phyloP scores from a whole-genome alignment of 2,888 invertebrate species.

The Cheilosia vulpina region DNA sequence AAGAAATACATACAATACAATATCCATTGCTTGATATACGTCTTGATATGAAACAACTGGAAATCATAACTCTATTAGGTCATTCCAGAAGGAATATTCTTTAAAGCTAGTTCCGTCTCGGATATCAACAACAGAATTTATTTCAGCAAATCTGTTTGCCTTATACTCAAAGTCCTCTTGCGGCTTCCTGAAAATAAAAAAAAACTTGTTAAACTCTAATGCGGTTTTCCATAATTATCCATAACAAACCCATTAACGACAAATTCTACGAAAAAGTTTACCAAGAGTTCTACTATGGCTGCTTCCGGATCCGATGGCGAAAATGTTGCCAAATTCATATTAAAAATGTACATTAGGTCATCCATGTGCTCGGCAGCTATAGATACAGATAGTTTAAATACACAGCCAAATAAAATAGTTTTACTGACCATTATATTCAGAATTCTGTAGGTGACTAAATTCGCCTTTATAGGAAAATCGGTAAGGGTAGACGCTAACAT shows the following conservation, averaged over 20 bases:
- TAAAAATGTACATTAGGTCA: slow-evolving; percentile 85
- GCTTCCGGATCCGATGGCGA: slow-evolving; percentile 82
- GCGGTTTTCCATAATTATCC: neutral
- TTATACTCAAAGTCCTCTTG: slow-evolving; percentile 34
- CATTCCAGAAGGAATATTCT: slow-evolving; percentile 41
- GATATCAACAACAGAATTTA: slow-evolving; percentile 17
- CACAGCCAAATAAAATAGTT: neutral
- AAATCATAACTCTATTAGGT: neutral
- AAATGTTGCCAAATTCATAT: slow-evolving; percentile 81
- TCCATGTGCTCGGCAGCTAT: slow-evolving; percentile 83
- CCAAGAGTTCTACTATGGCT: slow-evolving; percentile 82
- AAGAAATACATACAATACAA: no score
- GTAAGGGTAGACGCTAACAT: slow-evolving; percentile 84
- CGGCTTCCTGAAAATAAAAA: slow-evolving; percentile 39
- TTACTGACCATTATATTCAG: slow-evolving; percentile 40
- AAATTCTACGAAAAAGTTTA: slow-evolving; percentile 84
- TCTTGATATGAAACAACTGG: no score
- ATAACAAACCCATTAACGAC: slow-evolving; percentile 83
- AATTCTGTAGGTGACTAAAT: slow-evolving; percentile 81
- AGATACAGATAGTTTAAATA: slow-evolving; percentile 17
- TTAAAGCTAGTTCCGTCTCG: slow-evolving; percentile 32
- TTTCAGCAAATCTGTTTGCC: slow-evolving; percentile 27
- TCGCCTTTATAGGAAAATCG: slow-evolving; percentile 84
- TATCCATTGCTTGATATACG: no score
- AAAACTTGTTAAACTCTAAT: neutral